Evolutionary conservation across 2,113 vertebrate genomes (phyloP), one percentile per base, ranked within the genome.

Genomic region (Pampusana beccarii): DNA sequence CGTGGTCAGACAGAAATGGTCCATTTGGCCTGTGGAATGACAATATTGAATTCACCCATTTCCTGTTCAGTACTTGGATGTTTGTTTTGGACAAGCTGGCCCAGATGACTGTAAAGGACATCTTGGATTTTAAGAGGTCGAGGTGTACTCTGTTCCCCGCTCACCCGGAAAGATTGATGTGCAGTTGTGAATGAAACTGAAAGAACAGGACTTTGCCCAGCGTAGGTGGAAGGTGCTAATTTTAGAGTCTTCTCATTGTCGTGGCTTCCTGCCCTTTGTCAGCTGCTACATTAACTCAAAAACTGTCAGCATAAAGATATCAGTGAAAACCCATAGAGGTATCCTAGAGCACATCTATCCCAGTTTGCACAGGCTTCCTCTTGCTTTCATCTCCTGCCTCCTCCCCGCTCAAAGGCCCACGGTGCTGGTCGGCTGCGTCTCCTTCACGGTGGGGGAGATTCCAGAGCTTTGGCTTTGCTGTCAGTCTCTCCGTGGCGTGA

Each of bases 391-490:
- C 48, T 86, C 58, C 74, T 6, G 0, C 87, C 56, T 80, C 84
- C 66, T 78, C 44, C 26, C 58, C 50, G 69, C 89, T 85, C 16
- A 13, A 48, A 44, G 66, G 70, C 42, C 16, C 33, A 7, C 1
- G 10, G 29, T 25, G 34, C 44, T 1, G 11, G 10, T 50, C 4
- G 3, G 17, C 33, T 8, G 25, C 2, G 3, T 3, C 56, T 14
- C 3, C 33, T 66, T 71, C 40, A 4, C n/a, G 25, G 57, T 29
- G 62, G 71, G 82, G 72, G 73, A 87, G 79, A 90, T 96, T 93
- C 89, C 93, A 78, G 71, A 88, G 31, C 84, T 73, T 64, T 87
- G 93, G 25, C 56, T 92, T 85, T 93, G 74, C 92, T n/a, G 62
- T 81, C 62, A 4, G 0, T 38, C 61, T 92, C 66, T 90, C 50